A percentile compares a stretch with the other conserved stretches of the same genome.
Conservation (phyloP, 2,797 vertebrate species). For the Sciurus carolinensis region DNA sequence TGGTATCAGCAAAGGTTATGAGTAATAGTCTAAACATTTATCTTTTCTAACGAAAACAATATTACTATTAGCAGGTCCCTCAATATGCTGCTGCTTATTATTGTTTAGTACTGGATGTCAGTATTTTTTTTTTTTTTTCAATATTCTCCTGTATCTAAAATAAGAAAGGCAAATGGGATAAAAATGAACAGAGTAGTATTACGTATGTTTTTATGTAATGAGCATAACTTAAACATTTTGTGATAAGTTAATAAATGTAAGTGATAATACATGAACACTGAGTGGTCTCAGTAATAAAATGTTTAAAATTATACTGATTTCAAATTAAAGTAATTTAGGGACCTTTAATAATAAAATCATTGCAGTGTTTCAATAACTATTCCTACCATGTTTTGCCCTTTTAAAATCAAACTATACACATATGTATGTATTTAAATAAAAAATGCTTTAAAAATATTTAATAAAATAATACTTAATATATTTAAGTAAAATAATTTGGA, state of each 20-base stretch:
- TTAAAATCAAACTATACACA: constrained; percentile 18
- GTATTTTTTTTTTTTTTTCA: constrained; percentile 4
- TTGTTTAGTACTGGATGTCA: constrained; percentile 17
- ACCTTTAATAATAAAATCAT: constrained; percentile 51
- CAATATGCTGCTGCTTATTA: constrained; percentile 44
- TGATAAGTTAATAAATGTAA: constrained; percentile 50
- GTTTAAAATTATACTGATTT: constrained; percentile 34
- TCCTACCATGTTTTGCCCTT: background rate
- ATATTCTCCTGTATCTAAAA: constrained; percentile 44
- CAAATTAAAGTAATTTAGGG: constrained; percentile 52
- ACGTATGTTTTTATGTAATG: background rate
- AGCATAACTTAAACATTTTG: constrained; percentile 34
- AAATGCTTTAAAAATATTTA: background rate
- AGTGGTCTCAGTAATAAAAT: constrained; percentile 54
- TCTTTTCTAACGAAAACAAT: constrained; percentile 18
- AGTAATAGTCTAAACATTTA: constrained; percentile 8
- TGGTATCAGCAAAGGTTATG: constrained; percentile 26
- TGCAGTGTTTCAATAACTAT: background rate
- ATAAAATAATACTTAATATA: background rate
- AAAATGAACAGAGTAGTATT: background rate
- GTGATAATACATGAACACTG: constrained; percentile 22
- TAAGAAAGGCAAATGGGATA: constrained; percentile 50
- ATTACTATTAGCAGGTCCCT: background rate
- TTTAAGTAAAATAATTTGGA: constrained; percentile 1
- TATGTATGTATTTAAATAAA: background rate